Conservation (phyloP, 2,797 vertebrate genomes). For the Sebastes elongatus region DNA sequence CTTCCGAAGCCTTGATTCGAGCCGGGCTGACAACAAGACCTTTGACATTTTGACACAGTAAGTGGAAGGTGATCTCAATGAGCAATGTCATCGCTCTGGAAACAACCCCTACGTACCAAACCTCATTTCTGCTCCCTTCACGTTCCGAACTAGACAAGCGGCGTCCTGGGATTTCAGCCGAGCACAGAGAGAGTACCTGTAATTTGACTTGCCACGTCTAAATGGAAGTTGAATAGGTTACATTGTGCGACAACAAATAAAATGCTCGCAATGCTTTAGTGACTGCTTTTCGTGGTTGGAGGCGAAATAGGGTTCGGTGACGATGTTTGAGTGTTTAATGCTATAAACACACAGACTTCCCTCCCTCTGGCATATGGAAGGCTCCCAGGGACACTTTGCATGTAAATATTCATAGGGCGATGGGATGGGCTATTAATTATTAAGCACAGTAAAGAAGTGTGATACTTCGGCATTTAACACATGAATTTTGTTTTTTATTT, state of each 20-base stretch:
- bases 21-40: constrained; percentile 51
- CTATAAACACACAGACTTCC: constrained; percentile 80
- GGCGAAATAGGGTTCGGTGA: constrained; percentile 75
- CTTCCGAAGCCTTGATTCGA: constrained; percentile 28
- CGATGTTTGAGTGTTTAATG: constrained; percentile 83
- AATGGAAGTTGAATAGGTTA: constrained; percentile 77
- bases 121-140: constrained; percentile 52
- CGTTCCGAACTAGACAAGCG: constrained; percentile 62
- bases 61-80: constrained; percentile 65
- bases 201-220: constrained; percentile 76
- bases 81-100: constrained; percentile 62
- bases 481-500: constrained; percentile 75
- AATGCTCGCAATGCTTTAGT: constrained; percentile 67
- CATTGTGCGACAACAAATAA: constrained; percentile 78
- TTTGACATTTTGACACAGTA: constrained; percentile 62
- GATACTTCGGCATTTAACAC: constrained; percentile 76
- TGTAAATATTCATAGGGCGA: constrained; percentile 86
- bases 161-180: constrained; percentile 71
- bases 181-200: constrained; percentile 60
- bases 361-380: constrained; percentile 76
- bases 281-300: constrained; percentile 77
- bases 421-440: constrained; percentile 83
- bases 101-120: constrained; percentile 32
- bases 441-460: constrained; percentile 78
- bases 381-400: constrained; percentile 83